These are phyloP conservation scores for Phenganax stokvisi DNA, from an alignment of 92 coral and sea anemone species.

Conservation along the genomic window DNA sequence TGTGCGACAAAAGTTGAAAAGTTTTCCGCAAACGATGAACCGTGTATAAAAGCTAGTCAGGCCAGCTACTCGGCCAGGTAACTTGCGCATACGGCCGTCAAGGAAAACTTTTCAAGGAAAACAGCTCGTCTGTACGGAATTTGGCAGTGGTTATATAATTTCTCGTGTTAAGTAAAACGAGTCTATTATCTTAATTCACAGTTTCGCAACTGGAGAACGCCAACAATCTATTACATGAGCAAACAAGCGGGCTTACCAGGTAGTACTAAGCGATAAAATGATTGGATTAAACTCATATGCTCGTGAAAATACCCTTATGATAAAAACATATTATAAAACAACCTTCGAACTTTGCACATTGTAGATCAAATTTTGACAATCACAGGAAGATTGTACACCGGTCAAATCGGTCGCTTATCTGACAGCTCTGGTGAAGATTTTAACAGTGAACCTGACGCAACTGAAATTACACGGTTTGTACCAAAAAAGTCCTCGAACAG, in stretches of 20 bases:
- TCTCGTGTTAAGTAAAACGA: not conserved
- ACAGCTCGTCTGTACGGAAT: no score
- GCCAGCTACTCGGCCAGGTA: no score
- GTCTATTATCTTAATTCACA: conserved; percentile 23
- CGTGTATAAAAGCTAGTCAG: no score
- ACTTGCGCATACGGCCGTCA: no score
- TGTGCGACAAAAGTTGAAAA: no score
- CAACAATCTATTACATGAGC: conserved; percentile 48
- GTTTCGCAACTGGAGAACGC: conserved; percentile 54
- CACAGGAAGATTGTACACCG: conserved; percentile 21
- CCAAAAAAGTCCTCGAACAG: not conserved
- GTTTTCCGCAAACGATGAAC: no score
- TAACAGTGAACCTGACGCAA: conserved; percentile 9
- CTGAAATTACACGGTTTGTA: conserved; percentile 35
- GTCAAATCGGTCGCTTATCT: conserved; percentile 33
- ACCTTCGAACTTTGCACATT: not conserved
- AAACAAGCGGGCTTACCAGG: conserved; percentile 74
- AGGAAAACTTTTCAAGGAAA: no score
- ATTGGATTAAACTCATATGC: not conserved
- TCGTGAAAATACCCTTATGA: not conserved
- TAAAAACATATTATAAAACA: not conserved
- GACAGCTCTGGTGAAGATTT: conserved; percentile 17
- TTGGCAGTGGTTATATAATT: no score
- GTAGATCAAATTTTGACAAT: conserved; percentile 23
- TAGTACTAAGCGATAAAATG: conserved; percentile 7